Base-by-base conservation (phyloP, 2,797 vertebrate genomes). In the Anguilla anguilla region DNA sequence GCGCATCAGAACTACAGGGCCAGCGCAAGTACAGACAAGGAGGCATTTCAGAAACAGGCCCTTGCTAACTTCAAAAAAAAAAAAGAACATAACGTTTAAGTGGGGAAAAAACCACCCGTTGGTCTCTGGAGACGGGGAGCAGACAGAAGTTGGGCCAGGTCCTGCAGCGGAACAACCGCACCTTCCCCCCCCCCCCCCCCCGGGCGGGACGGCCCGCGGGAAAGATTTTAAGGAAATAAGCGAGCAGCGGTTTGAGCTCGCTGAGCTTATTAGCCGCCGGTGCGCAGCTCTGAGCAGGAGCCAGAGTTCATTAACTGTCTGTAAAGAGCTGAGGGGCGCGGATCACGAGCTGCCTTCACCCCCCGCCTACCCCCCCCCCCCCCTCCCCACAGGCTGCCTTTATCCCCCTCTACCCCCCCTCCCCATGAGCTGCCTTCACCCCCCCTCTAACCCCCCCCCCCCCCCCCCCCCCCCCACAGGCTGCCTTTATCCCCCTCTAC, bases 291-390 rank as follows among this genome's bases (percentile, higher is more conserved):
- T 13, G 85, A 84, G 91, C 90, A 88, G 88, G 85, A 92, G 86
- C 31, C 31, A n/a, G 89, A 35, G 86, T 88, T 94, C 89, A 93
- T 93, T 92, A 92, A 91, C 85, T 39, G 88, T 86, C 72, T 84
- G 49, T 88, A 61, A 89, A 87, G 89, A 31, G 59, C 46, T 17
- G 7, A 82, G 35, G 67, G 55, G 64, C 57, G 84, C 1, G 35
- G 35, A 35, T 35, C 35, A 35, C 35, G 35, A 35, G 35, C 35
- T 35, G 35, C 35, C 35, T 43, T 57, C 19, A 77, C 11, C 28
- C 28, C 72, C 49, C 49, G 2, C 0, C 0, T 0, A 3, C 2
- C 2, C 9, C 9, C 49, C 9, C 49, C 49, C 49, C 6, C 49
- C 49, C 49, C 49, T 0, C 9, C 49, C 4, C 2, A 51, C 49